Percentiles rank a stretch among this genome's conserved stretches.
Conservation (phyloP, 2,113 vertebrate species). For the Leucopsar rothschildi region DNA sequence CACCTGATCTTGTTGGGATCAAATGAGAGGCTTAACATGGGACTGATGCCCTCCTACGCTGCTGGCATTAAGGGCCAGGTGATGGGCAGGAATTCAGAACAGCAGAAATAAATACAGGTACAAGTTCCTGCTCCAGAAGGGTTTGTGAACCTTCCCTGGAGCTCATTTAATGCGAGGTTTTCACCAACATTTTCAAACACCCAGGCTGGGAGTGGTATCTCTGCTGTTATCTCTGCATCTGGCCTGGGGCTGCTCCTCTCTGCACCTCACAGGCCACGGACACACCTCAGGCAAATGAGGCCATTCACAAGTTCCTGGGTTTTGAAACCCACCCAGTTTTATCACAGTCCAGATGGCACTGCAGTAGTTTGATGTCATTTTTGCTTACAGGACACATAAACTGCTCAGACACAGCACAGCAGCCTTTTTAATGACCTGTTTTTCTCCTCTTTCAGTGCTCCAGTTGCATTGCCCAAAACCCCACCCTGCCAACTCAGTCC, state of each 20-base stretch:
- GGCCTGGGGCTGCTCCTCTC: neutral
- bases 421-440: neutral
- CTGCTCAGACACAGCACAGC: neutral
- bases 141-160: neutral
- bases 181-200: neutral
- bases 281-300: neutral
- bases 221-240: neutral
- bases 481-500: neutral
- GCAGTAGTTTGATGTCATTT: neutral
- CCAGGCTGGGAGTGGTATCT: neutral
- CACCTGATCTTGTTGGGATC: neutral
- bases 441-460: neutral
- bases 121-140: neutral
- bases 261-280: neutral
- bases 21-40: neutral
- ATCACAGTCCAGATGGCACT: neutral
- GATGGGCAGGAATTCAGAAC: neutral
- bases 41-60: neutral
- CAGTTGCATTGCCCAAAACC: neutral
- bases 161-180: neutral
- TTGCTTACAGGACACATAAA: neutral
- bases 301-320: neutral
- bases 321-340: neutral
- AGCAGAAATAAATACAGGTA: neutral
- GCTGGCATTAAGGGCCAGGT: neutral